Percentiles rank a stretch among this genome's conserved stretches.
phyloP scores from a whole-genome alignment of 2,797 vertebrate genomes.

The Pipistrellus nathusii region DNA sequence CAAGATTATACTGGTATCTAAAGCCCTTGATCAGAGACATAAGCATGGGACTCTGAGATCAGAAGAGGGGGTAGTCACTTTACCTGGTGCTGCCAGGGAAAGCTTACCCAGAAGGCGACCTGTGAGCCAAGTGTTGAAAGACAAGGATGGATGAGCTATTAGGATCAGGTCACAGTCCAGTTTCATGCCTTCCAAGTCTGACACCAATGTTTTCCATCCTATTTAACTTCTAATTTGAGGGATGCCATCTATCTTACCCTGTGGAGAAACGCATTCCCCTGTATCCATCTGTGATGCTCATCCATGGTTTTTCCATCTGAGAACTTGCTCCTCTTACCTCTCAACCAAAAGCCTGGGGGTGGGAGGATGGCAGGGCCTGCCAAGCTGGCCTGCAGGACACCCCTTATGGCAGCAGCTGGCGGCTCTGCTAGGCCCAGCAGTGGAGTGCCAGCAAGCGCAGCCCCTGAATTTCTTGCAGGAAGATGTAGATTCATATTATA shows the following conservation, averaged over 20 bases:
- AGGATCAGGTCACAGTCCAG: not conserved
- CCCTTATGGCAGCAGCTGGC: not conserved
- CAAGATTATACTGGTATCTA: not conserved
- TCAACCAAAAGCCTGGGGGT: not conserved
- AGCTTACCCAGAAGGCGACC: not conserved
- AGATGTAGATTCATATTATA: not conserved
- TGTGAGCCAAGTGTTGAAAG: conserved; percentile 56
- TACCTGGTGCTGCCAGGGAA: conserved; percentile 22
- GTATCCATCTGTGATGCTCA: not conserved
- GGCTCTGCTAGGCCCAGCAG: not conserved
- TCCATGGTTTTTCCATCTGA: conserved; percentile 33
- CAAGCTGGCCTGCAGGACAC: not conserved
- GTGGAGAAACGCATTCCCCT: not conserved
- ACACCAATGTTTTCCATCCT: not conserved
- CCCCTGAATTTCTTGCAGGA: conserved; percentile 1
- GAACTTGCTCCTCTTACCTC: not conserved
- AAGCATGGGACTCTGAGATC: not conserved
- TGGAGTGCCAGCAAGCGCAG: not conserved
- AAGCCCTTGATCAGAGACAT: not conserved
- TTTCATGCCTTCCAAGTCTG: not conserved
- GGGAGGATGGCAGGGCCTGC: not conserved
- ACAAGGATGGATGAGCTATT: conserved; percentile 19
- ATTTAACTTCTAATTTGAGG: not conserved
- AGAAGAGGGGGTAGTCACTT: conserved; percentile 3
- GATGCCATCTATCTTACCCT: not conserved